phyloP scores from a whole-genome alignment of 2,888 invertebrate species.

The Adela reaumurella region DNA sequence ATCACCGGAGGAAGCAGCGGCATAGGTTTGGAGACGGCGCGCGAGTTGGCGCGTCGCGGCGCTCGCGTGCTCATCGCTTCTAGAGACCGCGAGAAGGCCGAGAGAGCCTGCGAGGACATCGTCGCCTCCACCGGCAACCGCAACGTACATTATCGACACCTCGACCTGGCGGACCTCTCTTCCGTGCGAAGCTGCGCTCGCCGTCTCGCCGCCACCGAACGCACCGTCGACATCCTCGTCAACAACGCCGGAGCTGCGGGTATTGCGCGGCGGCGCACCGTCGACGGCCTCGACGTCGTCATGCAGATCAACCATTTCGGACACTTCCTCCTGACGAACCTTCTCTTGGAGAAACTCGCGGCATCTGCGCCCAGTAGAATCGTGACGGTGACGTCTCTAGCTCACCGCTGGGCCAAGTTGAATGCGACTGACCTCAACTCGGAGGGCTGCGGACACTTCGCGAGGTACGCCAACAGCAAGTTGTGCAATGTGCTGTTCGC shows the following conservation, averaged over 20 bases:
- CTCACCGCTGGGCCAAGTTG: slow-evolving; percentile 43
- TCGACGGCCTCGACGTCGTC: slow-evolving; percentile 59
- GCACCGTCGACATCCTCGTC: slow-evolving; percentile 57
- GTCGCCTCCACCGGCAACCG: slow-evolving; percentile 66
- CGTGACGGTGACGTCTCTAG: slow-evolving; percentile 35
- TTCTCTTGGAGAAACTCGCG: slow-evolving; percentile 49
- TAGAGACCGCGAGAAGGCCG: slow-evolving; percentile 66
- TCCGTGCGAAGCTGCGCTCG: slow-evolving; percentile 59
- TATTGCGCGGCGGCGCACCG: slow-evolving; percentile 30
- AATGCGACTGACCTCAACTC: slow-evolving; percentile 23
- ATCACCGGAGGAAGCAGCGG: slow-evolving; percentile 82
- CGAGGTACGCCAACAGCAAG: slow-evolving; percentile 45
- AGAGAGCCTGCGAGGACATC: slow-evolving; percentile 65
- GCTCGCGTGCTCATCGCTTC: slow-evolving; percentile 74
- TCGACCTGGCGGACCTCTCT: slow-evolving; percentile 48
- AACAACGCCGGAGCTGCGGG: slow-evolving; percentile 60
- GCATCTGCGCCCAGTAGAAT: slow-evolving; percentile 38
- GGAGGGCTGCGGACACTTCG: slow-evolving; percentile 20
- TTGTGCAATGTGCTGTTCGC: slow-evolving; percentile 36
- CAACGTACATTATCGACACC: slow-evolving; percentile 55
- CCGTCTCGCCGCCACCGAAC: slow-evolving; percentile 46
- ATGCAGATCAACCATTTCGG: slow-evolving; percentile 70
- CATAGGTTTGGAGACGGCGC: slow-evolving; percentile 74
- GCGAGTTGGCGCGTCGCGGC: slow-evolving; percentile 65
- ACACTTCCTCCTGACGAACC: slow-evolving; percentile 67